Base-by-base conservation (phyloP, 2,888 invertebrate genomes). In the Silvanus unidentatus region DNA sequence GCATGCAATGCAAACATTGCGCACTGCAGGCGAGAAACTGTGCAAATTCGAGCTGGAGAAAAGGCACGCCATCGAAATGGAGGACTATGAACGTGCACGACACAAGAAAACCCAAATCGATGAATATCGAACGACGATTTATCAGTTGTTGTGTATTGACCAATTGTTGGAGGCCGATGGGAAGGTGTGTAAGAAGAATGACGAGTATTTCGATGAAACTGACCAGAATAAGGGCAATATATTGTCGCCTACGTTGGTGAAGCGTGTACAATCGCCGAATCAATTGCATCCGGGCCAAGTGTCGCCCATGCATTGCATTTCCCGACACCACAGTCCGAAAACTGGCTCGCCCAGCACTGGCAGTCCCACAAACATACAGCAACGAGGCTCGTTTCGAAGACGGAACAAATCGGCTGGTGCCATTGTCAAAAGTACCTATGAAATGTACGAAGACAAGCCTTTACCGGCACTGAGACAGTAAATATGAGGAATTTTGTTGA, bases 41-140 rank as follows among this genome's bases (percentile, higher is more conserved):
- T 95, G 94, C 0, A 86, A 94, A 53, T 90, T 92, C 74, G 84
- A 95, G 49, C 75, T 95, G 42, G 90, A 95, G 59, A 96, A 97
- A 65, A 78, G 90, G 16, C 91, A 92, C 44, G 95, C 96, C 0
- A 93, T 95, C 1, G 89, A 89, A 32, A 77, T 86, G 44, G 96
- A 96, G 63, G 94, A 96, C 73, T 96, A 92, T 65, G 93, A 94
- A 60, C 82, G 88, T 49, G 96, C 96, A 0, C 81, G 89, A 49
- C 75, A 86, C 43, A 92, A 95, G 72, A 87, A 96, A 61, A 85
- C 86, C 47, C 86, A 94, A 71, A 92, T 94, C 62, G 88, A 94
- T 58, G 86, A 89, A 58, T 92, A 88, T 44, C 76, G 91, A 37
- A 75, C 79, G 11, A 81, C 86, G 40, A 81, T 89, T 1, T 87